Conservation (phyloP, 2,888 invertebrate species). For the Microctonus aethiopoides region DNA sequence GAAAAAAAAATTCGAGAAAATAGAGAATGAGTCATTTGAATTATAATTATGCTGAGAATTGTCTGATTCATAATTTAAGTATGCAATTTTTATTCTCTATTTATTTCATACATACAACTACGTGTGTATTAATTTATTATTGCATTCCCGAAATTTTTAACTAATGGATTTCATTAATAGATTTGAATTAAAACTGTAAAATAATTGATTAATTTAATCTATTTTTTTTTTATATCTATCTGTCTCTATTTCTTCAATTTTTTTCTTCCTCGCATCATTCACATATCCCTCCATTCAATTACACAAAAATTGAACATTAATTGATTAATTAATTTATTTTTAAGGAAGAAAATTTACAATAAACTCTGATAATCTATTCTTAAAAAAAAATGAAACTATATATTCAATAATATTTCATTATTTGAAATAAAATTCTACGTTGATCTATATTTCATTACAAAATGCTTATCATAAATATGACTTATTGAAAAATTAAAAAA, state of each 20-base stretch:
- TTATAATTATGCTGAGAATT: background rate
- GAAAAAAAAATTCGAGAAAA: constrained; percentile 14
- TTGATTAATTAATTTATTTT: background rate
- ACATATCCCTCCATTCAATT: background rate
- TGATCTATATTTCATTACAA: background rate
- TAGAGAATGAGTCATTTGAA: background rate
- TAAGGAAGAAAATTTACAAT: too few species aligned
- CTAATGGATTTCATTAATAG: background rate
- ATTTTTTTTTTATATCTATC: background rate
- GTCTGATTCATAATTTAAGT: constrained; percentile 1
- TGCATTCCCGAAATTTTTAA: background rate
- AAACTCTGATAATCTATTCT: too few species aligned
- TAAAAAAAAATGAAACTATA: too few species aligned
- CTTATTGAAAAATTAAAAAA: background rate
- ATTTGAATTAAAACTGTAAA: too few species aligned
- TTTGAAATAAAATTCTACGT: too few species aligned
- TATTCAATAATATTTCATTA: background rate
- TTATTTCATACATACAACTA: background rate
- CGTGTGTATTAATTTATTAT: background rate
- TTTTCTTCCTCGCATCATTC: background rate
- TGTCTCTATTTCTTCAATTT: too few species aligned
- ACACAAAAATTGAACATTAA: background rate
- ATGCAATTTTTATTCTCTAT: background rate
- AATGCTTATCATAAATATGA: background rate
- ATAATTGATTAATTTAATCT: background rate